Evolutionary conservation across 2,113 vertebrate species (phyloP).

Genomic region (Leucosticte australis): DNA sequence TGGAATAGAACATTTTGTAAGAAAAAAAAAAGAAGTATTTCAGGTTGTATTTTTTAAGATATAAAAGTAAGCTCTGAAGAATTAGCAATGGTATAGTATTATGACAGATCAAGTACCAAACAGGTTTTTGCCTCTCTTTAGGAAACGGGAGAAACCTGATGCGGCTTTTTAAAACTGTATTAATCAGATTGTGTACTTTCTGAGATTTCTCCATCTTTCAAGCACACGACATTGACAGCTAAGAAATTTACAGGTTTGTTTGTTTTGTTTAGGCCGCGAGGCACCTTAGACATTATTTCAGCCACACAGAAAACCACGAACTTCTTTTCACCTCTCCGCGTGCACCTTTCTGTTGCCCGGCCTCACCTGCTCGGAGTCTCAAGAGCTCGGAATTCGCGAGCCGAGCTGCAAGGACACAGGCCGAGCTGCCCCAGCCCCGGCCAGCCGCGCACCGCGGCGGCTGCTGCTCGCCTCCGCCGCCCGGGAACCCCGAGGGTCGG

Average conservation of each 20-base stretch:
- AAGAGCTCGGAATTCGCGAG: not conserved
- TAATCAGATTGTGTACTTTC: not conserved
- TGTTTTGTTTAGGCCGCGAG: not conserved
- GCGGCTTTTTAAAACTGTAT: not conserved
- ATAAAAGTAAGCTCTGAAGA: slow-evolving; percentile 29
- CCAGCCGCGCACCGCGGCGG: not conserved
- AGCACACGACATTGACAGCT: not conserved
- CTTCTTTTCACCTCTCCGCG: not conserved
- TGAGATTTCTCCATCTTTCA: not conserved
- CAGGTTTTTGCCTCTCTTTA: not conserved
- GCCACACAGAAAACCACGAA: not conserved
- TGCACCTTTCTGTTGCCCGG: not conserved
- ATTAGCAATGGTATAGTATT: not conserved
- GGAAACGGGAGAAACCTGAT: not conserved
- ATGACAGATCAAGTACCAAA: not conserved
- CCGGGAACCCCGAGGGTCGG: rapidly evolving
- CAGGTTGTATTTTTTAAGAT: slow-evolving; percentile 26
- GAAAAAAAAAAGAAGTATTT: not conserved
- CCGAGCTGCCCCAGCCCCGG: not conserved
- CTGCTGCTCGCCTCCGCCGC: rapidly evolving
- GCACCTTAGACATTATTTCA: not conserved
- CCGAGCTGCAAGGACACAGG: not conserved
- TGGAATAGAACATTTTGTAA: not conserved
- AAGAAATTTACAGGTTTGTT: not conserved
- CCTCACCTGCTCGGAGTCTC: not conserved